Conservation (phyloP, 2,797 vertebrate species). For the Sebastes alutus region DNA sequence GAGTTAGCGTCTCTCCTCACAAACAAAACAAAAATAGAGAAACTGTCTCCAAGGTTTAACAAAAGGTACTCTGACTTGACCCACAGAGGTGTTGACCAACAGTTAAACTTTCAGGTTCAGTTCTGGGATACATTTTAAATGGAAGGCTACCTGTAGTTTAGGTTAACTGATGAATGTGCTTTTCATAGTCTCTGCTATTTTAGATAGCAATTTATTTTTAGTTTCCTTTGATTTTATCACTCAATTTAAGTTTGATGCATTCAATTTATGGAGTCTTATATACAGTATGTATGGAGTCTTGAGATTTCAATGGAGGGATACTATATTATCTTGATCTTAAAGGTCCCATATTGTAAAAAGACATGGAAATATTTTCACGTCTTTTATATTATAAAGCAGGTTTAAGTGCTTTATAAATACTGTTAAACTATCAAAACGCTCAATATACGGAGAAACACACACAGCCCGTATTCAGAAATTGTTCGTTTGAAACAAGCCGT, state of each 20-base stretch:
- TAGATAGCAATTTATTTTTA: neutral
- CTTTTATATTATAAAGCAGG: too few relatives aligned
- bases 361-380: too few relatives aligned
- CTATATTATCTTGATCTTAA: neutral
- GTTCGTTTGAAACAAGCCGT: too few relatives aligned
- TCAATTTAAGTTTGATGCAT: neutral
- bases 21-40: neutral
- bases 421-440: too few relatives aligned
- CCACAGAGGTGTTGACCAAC: neutral
- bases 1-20: too few relatives aligned
- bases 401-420: too few relatives aligned
- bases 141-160: neutral
- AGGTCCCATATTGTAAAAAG: too few relatives aligned
- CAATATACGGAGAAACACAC: too few relatives aligned
- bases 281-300: too few relatives aligned
- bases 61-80: neutral
- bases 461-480: too few relatives aligned
- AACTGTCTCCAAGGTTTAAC: neutral
- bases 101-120: neutral
- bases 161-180: neutral
- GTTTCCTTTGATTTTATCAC: neutral
- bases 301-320: neutral
- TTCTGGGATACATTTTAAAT: neutral
- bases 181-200: neutral
- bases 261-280: neutral